Evolutionary conservation across 2,888 invertebrate species (phyloP), one percentile per base, ranked within the genome.

Genomic region (Myathropa florea): DNA sequence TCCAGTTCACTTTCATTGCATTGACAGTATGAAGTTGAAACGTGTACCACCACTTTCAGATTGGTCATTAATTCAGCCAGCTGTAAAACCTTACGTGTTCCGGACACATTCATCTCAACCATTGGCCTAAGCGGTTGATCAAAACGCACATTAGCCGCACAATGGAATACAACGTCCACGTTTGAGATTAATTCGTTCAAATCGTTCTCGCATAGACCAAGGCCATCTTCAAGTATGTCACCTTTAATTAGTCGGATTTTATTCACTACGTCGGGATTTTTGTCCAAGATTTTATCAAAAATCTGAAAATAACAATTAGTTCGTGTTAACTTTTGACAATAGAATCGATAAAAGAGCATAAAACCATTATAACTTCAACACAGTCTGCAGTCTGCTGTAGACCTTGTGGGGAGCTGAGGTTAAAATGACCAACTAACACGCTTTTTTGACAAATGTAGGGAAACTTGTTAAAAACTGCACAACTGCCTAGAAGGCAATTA

Each of bases 11-110:
- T 93, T 88, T 96, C 94, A 89, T 97, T 96, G 91, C 98, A 97
- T 91, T 98, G 97, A 89, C 98, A 97, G 92, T 97, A 99, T 0
- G 98, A 96, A 0, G 98, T 99, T 0, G 98, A 98, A 0, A 98
- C 96, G 92, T 99, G 97, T 2, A 97, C 94, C 89, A 97, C 95
- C 0, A 95, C 94, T 92, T 94, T 94, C 70, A 98, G 93, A 36
- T 96, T 94, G 88, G 94, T 94, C 93, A 95, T 95, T 88, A 94
- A 93, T 90, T 96, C 96, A 79, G 97, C 97, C 64, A 98, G 93
- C 46, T 95, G 94, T 21, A 98, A 92, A 90, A 98, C 94, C 89
- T 95, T 94, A 83, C 95, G 94, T 0, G 97, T 97, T 3, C 97
- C 98, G 3, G 95, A 93, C 0, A 97, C 96, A 92, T 98, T 98